These are phyloP conservation scores for Pantherophis vulpinus DNA, from an alignment of 2,797 vertebrate species.

Conservation along the genomic window DNA sequence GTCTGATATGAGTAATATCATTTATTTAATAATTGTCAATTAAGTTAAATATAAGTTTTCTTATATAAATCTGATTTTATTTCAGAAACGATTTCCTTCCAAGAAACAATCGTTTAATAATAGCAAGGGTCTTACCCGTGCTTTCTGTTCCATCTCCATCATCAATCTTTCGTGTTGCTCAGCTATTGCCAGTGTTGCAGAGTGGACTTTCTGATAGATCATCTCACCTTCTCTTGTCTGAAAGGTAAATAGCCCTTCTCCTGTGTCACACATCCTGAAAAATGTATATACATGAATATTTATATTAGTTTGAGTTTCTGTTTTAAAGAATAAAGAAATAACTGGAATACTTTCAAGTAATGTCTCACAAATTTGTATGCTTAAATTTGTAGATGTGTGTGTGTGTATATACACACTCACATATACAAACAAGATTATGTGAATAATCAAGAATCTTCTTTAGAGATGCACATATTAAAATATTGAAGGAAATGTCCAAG, in stretches of 20 bases:
- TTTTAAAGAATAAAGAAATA: slow-evolving; percentile 3
- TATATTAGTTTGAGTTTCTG: slow-evolving; percentile 16
- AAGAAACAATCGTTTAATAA: background rate
- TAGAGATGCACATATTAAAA: background rate
- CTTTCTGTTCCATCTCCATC: slow-evolving; percentile 97
- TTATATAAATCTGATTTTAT: background rate
- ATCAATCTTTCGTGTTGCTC: slow-evolving; percentile 97
- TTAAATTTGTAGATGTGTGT: background rate
- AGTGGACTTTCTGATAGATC: slow-evolving; percentile 99
- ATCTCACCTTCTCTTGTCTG: slow-evolving; percentile 98
- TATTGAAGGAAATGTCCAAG: background rate
- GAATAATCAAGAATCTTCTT: background rate
- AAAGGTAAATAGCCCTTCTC: slow-evolving; percentile 99
- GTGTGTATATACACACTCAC: background rate
- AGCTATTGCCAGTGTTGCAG: slow-evolving; percentile 95
- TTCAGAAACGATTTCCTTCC: background rate
- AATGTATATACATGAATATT: slow-evolving; percentile 25
- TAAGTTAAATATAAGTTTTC: background rate
- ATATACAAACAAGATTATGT: background rate
- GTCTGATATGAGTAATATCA: background rate
- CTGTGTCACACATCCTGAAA: slow-evolving; percentile 98
- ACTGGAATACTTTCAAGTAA: background rate
- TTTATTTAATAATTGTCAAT: background rate
- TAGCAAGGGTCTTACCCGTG: slow-evolving; percentile 80
- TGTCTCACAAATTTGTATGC: background rate